Conservation (phyloP, 1,140 invertebrate genomes). For the Sesamia nonagrioides region DNA sequence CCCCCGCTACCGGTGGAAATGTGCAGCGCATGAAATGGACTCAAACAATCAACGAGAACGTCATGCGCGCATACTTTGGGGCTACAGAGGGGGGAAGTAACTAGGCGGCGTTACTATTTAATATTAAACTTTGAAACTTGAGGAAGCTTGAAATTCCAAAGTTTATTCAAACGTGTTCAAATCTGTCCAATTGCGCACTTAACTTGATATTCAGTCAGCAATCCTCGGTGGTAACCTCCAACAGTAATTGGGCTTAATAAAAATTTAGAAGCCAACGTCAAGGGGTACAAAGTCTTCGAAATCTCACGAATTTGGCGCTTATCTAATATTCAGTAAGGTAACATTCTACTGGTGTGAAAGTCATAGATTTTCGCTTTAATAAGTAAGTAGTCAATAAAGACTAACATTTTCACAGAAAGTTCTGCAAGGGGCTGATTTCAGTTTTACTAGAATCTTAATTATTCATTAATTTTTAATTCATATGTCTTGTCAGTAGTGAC, state of each 20-base stretch:
- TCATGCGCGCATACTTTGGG: too few species aligned
- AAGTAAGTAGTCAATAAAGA: not conserved
- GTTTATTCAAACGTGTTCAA: too few species aligned
- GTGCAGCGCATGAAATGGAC: too few species aligned
- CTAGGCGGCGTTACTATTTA: too few species aligned
- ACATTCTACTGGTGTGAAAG: too few species aligned
- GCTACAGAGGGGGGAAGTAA: too few species aligned
- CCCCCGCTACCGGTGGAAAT: too few species aligned
- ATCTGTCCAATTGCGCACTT: not conserved
- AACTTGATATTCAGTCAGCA: not conserved
- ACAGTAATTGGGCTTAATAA: conserved; percentile 23
- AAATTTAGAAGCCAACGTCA: conserved; percentile 7
- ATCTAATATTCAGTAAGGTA: conserved; percentile 5
- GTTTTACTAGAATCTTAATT: not conserved
- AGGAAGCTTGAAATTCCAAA: too few species aligned
- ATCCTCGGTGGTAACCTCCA: not conserved
- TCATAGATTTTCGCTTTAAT: not conserved
- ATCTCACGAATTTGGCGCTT: not conserved
- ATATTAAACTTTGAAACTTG: too few species aligned
- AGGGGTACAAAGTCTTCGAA: not conserved
- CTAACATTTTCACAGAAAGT: not conserved
- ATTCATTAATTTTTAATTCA: too few species aligned
- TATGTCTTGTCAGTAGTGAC: too few species aligned
- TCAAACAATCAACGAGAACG: too few species aligned
- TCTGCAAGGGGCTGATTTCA: not conserved